phyloP scores from a whole-genome alignment of 2,797 vertebrate genomes.

The Propithecus deckenii region DNA sequence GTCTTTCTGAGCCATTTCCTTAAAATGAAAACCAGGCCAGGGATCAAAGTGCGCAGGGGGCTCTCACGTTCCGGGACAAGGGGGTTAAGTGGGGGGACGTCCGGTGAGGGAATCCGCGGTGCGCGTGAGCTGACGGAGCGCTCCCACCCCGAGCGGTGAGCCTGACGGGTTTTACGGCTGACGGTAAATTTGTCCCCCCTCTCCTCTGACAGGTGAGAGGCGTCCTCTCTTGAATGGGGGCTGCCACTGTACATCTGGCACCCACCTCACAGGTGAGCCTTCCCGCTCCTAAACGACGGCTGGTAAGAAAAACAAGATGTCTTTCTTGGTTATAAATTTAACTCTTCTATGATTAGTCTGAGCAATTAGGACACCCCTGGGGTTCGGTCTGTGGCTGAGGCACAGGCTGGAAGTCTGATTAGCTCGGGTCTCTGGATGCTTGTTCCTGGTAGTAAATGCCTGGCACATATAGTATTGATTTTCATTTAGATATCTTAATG shows the following conservation, averaged over 20 bases:
- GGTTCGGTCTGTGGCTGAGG: conserved; percentile 84
- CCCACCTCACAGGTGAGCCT: conserved; percentile 84
- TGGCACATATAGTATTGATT: conserved; percentile 97
- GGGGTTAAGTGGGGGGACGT: conserved; percentile 75
- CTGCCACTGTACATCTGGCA: conserved; percentile 71
- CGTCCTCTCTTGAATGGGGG: conserved; percentile 83
- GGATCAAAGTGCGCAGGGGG: not conserved
- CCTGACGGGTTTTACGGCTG: conserved; percentile 81
- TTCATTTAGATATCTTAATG: conserved; percentile 99
- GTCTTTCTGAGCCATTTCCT: conserved; percentile 44
- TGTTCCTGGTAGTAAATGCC: conserved; percentile 90
- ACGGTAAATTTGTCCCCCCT: conserved; percentile 82
- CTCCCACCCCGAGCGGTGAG: conserved; percentile 76
- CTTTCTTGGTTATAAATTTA: conserved; percentile 89
- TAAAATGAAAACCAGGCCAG: conserved; percentile 44
- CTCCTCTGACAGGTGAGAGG: conserved; percentile 88
- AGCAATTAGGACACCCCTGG: conserved; percentile 88
- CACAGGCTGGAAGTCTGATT: conserved; percentile 89
- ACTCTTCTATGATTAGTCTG: conserved; percentile 88
- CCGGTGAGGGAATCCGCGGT: conserved; percentile 74
- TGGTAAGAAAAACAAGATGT: conserved; percentile 88
- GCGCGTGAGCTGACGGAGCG: conserved; percentile 61
- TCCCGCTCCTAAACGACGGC: conserved; percentile 78
- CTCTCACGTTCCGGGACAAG: conserved; percentile 16
- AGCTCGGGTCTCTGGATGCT: conserved; percentile 89